Evolutionary conservation across 1,140 invertebrate species (phyloP).

Genomic region (Aphelenchoides avenae): DNA sequence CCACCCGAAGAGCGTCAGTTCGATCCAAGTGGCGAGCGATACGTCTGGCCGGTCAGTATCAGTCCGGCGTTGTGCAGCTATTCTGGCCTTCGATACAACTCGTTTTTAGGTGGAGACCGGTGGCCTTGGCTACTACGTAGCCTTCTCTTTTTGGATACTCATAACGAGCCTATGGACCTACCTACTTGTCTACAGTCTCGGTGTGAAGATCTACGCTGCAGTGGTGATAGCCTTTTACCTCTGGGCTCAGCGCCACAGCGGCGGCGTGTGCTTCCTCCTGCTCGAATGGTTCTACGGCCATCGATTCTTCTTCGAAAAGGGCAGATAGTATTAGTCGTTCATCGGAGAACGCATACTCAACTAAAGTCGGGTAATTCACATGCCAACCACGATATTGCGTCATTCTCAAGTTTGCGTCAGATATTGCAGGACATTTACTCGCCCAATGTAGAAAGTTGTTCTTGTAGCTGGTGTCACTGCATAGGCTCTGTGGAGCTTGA

Average conservation of each 20-base stretch:
- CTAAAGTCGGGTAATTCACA: too few relatives aligned
- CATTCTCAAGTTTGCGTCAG: neutral
- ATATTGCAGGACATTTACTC: neutral
- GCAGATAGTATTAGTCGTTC: too few relatives aligned
- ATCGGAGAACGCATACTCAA: too few relatives aligned
- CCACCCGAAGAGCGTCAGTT: slow-evolving; percentile 16
- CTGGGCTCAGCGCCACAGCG: slow-evolving; percentile 15
- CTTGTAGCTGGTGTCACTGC: neutral
- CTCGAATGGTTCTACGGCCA: slow-evolving; percentile 45
- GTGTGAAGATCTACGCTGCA: slow-evolving; percentile 31
- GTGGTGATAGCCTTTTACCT: slow-evolving; percentile 28
- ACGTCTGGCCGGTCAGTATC: slow-evolving; percentile 45
- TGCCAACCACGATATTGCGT: too few relatives aligned
- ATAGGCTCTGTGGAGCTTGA: neutral
- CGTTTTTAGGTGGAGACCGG: slow-evolving; percentile 33
- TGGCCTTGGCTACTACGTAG: slow-evolving; percentile 33
- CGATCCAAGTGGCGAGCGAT: slow-evolving; percentile 36
- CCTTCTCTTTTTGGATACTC: slow-evolving; percentile 43
- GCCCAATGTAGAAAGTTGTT: neutral
- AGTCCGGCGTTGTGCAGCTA: slow-evolving; percentile 6
- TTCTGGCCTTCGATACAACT: neutral
- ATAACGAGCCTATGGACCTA: slow-evolving; percentile 40
- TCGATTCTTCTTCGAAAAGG: slow-evolving; percentile 14
- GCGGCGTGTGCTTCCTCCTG: slow-evolving; percentile 46
- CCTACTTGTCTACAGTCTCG: slow-evolving; percentile 17